Percentiles rank a stretch among this genome's conserved stretches.
phyloP scores from a whole-genome alignment of 2,797 vertebrate species.

The Lepilemur ruficaudatus region DNA sequence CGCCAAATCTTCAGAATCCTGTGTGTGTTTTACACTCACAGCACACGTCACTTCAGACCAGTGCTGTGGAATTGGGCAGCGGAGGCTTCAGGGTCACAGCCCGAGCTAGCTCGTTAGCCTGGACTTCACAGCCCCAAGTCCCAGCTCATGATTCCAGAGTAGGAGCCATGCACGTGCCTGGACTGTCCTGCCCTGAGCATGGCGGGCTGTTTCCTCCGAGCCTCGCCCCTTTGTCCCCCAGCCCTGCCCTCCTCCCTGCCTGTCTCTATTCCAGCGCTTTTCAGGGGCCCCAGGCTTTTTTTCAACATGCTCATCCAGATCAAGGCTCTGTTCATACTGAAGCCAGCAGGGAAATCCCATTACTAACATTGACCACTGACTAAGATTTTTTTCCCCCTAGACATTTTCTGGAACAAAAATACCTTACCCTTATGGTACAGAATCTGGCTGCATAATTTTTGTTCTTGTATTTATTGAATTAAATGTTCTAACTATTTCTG shows the following conservation, averaged over 20 bases:
- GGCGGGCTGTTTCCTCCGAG: background rate
- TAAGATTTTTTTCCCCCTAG: background rate
- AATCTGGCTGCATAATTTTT: background rate
- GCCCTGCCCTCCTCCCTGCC: too few species aligned
- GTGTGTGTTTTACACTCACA: background rate
- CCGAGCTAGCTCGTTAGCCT: too few species aligned
- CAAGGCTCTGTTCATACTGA: background rate
- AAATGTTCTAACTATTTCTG: background rate
- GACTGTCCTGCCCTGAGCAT: background rate
- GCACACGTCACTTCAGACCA: background rate
- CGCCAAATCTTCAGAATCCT: fast-evolving
- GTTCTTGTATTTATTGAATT: background rate
- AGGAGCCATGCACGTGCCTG: fast-evolving
- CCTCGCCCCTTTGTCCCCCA: background rate
- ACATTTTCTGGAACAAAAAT: background rate
- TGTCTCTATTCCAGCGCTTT: too few species aligned
- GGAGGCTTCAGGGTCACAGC: background rate
- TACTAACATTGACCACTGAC: background rate
- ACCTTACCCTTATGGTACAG: background rate
- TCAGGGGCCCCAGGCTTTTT: background rate
- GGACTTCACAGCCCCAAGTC: background rate
- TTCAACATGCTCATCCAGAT: background rate
- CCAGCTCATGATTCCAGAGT: background rate
- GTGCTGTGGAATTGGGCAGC: background rate
- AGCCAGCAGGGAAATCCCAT: background rate